A percentile compares a stretch with the other conserved stretches of the same genome.
Evolutionary conservation across 2,888 invertebrate species (phyloP).

Genomic region (Campoplex capitator): DNA sequence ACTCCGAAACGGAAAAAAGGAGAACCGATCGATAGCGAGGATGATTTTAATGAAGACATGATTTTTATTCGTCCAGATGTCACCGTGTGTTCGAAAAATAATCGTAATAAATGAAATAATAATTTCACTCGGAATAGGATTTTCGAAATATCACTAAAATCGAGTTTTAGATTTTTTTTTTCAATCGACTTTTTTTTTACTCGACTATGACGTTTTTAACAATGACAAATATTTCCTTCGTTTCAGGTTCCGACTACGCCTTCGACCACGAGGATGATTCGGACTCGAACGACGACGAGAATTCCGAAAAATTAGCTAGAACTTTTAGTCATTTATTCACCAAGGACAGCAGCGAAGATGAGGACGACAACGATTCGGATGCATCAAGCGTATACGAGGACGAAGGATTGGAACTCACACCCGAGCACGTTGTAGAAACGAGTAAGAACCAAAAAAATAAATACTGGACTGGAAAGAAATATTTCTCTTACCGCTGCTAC

Average conservation of each 20-base stretch:
- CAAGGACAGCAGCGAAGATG: constrained; percentile 87
- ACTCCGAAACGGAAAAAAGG: constrained; percentile 84
- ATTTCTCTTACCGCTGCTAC: constrained; percentile 43
- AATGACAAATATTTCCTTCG: neutral
- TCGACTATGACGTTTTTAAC: neutral
- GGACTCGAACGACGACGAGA: constrained; percentile 90
- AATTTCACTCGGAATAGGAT: neutral
- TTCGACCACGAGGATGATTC: constrained; percentile 86
- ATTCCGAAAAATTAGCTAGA: constrained; percentile 89
- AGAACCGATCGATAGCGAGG: constrained; percentile 86
- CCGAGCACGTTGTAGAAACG: constrained; percentile 76
- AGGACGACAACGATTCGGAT: constrained; percentile 85
- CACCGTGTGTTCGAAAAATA: constrained; percentile 73
- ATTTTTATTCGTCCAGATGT: constrained; percentile 85
- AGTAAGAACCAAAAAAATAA: constrained; percentile 67
- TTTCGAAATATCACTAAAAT: neutral
- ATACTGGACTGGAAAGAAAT: constrained; percentile 72
- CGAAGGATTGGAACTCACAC: constrained; percentile 78
- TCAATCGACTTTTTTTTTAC: neutral
- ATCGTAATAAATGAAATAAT: constrained; percentile 67
- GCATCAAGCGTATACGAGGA: constrained; percentile 84
- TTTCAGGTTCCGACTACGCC: constrained; percentile 79
- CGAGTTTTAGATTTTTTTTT: neutral
- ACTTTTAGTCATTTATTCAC: constrained; percentile 93
- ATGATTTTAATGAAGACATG: constrained; percentile 88